phyloP scores from a whole-genome alignment of 2,888 invertebrate species.

The Cheiracanthium punctorium region DNA sequence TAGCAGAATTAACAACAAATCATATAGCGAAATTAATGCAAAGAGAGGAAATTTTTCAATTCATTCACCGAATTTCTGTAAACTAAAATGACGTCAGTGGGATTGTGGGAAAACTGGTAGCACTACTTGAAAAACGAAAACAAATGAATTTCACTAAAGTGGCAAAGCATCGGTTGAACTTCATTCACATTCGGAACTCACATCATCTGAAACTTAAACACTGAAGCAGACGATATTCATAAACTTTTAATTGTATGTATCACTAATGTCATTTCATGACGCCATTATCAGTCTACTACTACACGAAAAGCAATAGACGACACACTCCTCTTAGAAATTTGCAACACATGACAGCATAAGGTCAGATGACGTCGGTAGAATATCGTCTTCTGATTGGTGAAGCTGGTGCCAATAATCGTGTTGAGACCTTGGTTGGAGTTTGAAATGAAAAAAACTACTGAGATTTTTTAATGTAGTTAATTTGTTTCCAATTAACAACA shows the following conservation, averaged over 20 bases:
- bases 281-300: slow-evolving; percentile 1
- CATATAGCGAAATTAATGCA: neutral
- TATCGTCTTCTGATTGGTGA: slow-evolving; percentile 40
- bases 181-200: neutral
- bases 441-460: too few relatives aligned
- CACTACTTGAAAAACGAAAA: neutral
- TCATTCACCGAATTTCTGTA: neutral
- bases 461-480: too few relatives aligned
- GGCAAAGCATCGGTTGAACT: neutral
- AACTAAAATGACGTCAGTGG: neutral
- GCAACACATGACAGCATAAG: slow-evolving; percentile 64
- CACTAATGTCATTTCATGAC: neutral
- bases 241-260: neutral
- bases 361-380: slow-evolving; percentile 56
- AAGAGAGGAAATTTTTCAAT: neutral
- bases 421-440: slow-evolving; percentile 10
- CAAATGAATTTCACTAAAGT: neutral
- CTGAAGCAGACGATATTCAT: neutral
- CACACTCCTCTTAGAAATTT: slow-evolving; percentile 48
- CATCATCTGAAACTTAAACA: neutral
- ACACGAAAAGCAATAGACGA: slow-evolving; percentile 4
- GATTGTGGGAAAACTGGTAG: neutral
- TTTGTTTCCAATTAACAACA: too few relatives aligned
- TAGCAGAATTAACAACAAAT: neutral
- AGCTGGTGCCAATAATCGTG: slow-evolving; percentile 38